Conservation (phyloP, 2,113 vertebrate species). For the Coracopsis vasa region DNA sequence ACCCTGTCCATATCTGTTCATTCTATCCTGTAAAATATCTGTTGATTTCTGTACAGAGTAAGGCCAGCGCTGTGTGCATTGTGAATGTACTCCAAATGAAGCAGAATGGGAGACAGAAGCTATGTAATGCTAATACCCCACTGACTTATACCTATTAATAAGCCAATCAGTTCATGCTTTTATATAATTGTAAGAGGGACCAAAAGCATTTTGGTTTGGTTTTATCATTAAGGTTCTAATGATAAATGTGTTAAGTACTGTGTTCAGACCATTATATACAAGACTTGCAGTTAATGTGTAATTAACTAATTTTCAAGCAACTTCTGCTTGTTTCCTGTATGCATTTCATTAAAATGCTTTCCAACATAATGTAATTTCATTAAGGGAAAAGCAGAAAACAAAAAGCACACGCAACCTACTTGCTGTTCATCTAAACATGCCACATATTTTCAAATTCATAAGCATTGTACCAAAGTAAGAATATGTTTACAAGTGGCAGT, state of each 20-base stretch:
- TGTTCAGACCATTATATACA: not conserved
- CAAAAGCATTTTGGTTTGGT: not conserved
- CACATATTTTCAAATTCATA: not conserved
- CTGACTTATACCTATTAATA: not conserved
- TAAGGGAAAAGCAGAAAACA: not conserved
- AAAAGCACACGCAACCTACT: not conserved
- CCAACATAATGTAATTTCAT: not conserved
- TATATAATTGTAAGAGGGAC: not conserved
- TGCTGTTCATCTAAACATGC: not conserved
- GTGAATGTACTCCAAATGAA: not conserved
- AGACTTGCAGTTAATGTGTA: not conserved
- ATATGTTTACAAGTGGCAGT: not conserved
- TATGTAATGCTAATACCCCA: not conserved
- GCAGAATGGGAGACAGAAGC: not conserved
- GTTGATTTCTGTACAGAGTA: not conserved
- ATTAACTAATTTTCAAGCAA: constrained; percentile 48
- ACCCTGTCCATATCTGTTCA: not conserved
- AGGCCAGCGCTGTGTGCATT: not conserved
- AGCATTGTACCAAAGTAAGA: not conserved
- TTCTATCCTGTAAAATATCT: not conserved
- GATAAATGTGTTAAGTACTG: not conserved
- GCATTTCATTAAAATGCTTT: constrained; percentile 43
- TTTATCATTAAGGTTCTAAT: not conserved
- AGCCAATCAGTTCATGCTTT: not conserved
- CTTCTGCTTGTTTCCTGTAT: constrained; percentile 11